Evolutionary conservation across 2,797 vertebrate species (phyloP).

Genomic region (Catostomus latipinnis): DNA sequence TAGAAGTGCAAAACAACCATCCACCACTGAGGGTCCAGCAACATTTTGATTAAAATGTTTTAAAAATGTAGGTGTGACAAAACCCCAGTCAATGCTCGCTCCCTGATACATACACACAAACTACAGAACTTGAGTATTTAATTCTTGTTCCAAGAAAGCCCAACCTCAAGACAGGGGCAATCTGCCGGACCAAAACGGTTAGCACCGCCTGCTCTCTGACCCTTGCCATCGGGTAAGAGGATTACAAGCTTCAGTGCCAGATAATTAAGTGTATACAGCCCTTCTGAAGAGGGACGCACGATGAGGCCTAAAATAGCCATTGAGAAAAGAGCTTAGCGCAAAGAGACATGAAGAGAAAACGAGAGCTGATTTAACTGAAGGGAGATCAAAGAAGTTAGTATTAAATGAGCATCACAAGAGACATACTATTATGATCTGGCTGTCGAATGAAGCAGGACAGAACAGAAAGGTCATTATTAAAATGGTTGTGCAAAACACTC

Average conservation of each 20-base stretch:
- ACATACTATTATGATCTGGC: slow-evolving; percentile 16
- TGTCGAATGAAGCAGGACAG: background rate
- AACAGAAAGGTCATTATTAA: slow-evolving; percentile 26
- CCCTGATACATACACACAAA: background rate
- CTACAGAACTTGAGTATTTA: background rate
- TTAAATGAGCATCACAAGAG: slow-evolving; percentile 1
- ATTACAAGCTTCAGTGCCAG: slow-evolving; percentile 58
- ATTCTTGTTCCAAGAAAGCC: background rate
- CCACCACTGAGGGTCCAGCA: no score
- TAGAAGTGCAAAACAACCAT: no score
- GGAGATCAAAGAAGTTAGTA: slow-evolving; percentile 18
- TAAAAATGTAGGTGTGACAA: slow-evolving; percentile 4
- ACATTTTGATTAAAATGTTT: background rate
- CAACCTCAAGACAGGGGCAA: slow-evolving; percentile 4
- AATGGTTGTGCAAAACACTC: background rate
- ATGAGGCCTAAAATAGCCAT: slow-evolving; percentile 58
- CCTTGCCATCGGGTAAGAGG: slow-evolving; percentile 51
- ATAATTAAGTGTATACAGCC: slow-evolving; percentile 62
- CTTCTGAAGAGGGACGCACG: slow-evolving; percentile 43
- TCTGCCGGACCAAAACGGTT: slow-evolving; percentile 18
- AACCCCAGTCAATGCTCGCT: background rate
- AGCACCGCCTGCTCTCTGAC: slow-evolving; percentile 40
- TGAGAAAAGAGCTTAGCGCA: slow-evolving; percentile 53
- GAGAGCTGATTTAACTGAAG: slow-evolving; percentile 12
- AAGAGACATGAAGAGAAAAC: slow-evolving; percentile 37